These are phyloP conservation scores for Caenorhabditis sp. DNA, from an alignment of 2,888 invertebrate species.

Conservation along the genomic window DNA sequence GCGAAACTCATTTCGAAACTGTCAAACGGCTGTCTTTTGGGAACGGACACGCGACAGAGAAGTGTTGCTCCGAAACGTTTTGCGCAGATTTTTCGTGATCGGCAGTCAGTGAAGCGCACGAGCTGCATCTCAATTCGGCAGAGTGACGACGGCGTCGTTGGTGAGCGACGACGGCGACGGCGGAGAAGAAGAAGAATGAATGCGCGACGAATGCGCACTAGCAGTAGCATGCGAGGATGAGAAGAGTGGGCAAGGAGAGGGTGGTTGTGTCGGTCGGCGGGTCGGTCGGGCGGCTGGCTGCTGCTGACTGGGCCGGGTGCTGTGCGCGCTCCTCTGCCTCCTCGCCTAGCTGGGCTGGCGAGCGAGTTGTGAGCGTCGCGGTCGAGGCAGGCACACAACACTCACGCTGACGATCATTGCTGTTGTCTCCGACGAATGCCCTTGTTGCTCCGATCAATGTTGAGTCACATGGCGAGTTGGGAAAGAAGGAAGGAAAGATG, in stretches of 20 bases:
- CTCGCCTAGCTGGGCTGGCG: conserved; percentile 46
- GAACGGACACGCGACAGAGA: not conserved
- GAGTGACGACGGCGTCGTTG: conserved; percentile 6
- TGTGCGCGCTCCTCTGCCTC: conserved; percentile 35
- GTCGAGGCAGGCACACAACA: conserved; percentile 29
- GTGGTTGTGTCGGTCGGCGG: conserved; percentile 21
- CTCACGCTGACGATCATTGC: conserved; percentile 37
- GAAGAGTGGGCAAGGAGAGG: conserved; percentile 31
- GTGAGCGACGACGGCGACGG: conserved; percentile 17
- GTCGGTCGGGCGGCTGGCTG: conserved; percentile 34
- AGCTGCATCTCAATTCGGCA: conserved; percentile 25
- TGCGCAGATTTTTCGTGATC: too few species aligned
- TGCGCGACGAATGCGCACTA: conserved; percentile 27
- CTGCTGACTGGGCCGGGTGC: not conserved
- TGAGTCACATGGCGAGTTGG: conserved; percentile 27
- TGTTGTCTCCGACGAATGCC: conserved; percentile 37
- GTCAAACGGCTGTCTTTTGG: not conserved
- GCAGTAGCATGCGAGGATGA: conserved; percentile 44
- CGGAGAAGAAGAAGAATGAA: conserved; percentile 8
- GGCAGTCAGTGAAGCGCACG: conserved; percentile 20
- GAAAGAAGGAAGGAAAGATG: not conserved
- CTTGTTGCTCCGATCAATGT: conserved; percentile 30
- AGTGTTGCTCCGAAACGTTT: not conserved
- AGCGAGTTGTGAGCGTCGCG: conserved; percentile 48
- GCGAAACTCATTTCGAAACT: not conserved